A percentile compares a stretch with the other conserved stretches of the same genome.
These are phyloP conservation scores for Achatina immaculata DNA, from an alignment of 1,140 invertebrate genomes.

Conservation along the genomic window DNA sequence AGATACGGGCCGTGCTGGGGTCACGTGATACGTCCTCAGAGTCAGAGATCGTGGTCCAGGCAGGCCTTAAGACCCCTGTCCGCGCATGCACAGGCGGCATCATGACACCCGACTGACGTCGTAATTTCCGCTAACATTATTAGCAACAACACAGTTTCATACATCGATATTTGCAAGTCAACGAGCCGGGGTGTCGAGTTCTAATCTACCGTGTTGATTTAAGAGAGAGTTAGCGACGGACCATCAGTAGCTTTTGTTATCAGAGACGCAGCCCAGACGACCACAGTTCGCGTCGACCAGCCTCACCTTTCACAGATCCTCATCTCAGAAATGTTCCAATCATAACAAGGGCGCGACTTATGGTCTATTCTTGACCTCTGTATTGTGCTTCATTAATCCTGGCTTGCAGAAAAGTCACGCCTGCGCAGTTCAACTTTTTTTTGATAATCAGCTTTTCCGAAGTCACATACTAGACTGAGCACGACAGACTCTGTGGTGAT, in stretches of 20 bases:
- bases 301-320: background rate
- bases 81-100: slow-evolving; percentile 24
- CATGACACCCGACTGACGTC: background rate
- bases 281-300: background rate
- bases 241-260: background rate
- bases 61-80: background rate
- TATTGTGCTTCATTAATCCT: background rate
- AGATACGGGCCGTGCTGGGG: slow-evolving; percentile 12
- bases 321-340: background rate
- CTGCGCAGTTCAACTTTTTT: too few species aligned
- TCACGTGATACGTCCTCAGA: slow-evolving; percentile 30
- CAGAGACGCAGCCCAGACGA: background rate
- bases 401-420: background rate
- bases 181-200: background rate
- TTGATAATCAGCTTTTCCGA: too few species aligned
- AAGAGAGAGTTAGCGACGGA: background rate
- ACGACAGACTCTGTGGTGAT: too few species aligned
- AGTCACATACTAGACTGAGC: too few species aligned
- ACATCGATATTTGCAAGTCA: slow-evolving; percentile 29
- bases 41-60: slow-evolving; percentile 21
- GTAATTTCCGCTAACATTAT: slow-evolving; percentile 35
- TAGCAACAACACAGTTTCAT: slow-evolving; percentile 28
- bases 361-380: background rate
- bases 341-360: background rate
- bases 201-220: slow-evolving; percentile 1